Evolutionary conservation across 2,797 vertebrate genomes (phyloP).

Genomic region (Gallinago solitaria): DNA sequence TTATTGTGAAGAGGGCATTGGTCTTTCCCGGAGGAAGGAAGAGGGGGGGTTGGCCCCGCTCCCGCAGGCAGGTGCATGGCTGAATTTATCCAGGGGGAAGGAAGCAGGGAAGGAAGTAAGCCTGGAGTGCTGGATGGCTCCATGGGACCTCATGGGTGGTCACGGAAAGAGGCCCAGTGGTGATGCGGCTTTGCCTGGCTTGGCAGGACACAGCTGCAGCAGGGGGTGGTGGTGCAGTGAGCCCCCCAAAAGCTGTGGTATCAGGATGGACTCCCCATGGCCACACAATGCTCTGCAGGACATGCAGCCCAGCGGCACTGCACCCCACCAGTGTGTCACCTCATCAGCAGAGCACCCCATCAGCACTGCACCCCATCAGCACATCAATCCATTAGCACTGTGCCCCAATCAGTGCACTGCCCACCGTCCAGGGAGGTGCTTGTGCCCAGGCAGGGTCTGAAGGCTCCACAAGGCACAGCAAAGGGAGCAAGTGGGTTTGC

Average conservation of each 20-base stretch:
- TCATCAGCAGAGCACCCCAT: fast-evolving
- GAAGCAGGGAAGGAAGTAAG: slow-evolving; percentile 39
- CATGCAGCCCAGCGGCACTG: too few species aligned
- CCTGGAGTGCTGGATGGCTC: neutral
- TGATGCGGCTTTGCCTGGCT: fast-evolving
- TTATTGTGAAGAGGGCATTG: neutral
- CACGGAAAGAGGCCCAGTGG: neutral
- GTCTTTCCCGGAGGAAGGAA: slow-evolving; percentile 35
- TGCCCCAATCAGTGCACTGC: neutral
- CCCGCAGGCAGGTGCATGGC: slow-evolving; percentile 15
- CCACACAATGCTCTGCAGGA: fast-evolving
- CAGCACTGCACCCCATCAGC: too few species aligned
- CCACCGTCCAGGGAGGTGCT: fast-evolving
- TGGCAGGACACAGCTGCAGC: neutral
- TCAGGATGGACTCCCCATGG: neutral
- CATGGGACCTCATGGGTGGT: fast-evolving
- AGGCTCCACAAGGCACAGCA: neutral
- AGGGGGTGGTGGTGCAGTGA: neutral
- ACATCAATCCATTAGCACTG: neutral
- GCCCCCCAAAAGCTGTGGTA: neutral
- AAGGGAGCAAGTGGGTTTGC: neutral
- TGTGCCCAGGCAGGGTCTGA: neutral
- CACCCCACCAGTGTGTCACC: neutral
- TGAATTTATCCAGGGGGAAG: slow-evolving; percentile 29
- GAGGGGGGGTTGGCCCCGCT: neutral